Conservation (phyloP, 1,140 invertebrate genomes). For the Ooceraea biroi region DNA sequence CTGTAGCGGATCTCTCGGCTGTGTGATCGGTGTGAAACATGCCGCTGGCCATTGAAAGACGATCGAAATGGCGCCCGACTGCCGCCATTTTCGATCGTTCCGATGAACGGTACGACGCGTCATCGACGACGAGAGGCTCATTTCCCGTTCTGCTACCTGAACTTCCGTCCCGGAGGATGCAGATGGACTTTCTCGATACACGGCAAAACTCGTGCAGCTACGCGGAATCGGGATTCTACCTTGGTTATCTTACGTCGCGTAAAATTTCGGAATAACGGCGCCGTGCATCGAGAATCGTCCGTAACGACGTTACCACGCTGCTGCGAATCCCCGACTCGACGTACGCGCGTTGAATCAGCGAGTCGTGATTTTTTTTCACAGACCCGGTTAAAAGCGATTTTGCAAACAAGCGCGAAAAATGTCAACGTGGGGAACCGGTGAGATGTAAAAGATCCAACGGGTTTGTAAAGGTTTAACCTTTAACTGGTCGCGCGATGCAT, state of each 20-base stretch:
- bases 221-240: background rate
- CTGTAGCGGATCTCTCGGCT: background rate
- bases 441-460: background rate
- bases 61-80: background rate
- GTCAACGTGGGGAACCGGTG: background rate
- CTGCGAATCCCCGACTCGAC: no score
- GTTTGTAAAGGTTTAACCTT: background rate
- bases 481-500: background rate
- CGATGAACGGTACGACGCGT: background rate
- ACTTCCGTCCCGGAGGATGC: background rate
- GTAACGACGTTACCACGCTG: background rate
- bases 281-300: background rate
- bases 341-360: background rate
- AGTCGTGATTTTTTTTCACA: background rate
- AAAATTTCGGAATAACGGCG: constrained; percentile 8
- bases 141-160: background rate
- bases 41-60: background rate
- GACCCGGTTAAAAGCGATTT: background rate
- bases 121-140: background rate
- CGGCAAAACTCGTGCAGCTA: background rate
- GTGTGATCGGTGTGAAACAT: background rate
- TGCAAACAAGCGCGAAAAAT: background rate
- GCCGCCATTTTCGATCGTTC: background rate
- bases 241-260: background rate
- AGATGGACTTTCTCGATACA: background rate